Percentiles rank a stretch among this genome's conserved stretches.
Evolutionary conservation across 2,797 vertebrate genomes (phyloP).

Genomic region (Manis javanica): DNA sequence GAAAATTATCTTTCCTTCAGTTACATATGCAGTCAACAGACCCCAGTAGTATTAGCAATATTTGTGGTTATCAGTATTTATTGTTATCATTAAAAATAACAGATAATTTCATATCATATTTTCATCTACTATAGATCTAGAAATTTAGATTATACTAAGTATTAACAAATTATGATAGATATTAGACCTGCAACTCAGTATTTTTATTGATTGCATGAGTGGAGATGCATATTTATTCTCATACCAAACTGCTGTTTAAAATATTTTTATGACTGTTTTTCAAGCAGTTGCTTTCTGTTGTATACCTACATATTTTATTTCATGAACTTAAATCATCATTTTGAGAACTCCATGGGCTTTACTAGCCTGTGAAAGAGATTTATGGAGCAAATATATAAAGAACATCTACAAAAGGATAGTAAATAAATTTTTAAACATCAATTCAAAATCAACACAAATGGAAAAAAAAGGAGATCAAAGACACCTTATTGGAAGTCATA

Average conservation of each 20-base stretch:
- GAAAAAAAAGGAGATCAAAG: neutral
- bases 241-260: neutral
- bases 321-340: neutral
- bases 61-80: neutral
- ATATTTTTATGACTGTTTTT: neutral
- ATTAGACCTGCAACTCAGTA: neutral
- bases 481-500: neutral
- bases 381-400: neutral
- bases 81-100: constrained; percentile 24
- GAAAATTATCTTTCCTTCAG: neutral
- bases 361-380: neutral
- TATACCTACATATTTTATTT: neutral
- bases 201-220: neutral
- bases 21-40: neutral
- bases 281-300: neutral
- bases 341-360: neutral
- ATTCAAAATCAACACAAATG: neutral
- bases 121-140: neutral
- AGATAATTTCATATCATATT: neutral
- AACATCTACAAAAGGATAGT: neutral
- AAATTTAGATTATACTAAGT: neutral
- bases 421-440: neutral
- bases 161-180: neutral
- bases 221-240: neutral
- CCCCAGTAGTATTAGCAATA: neutral